Evolutionary conservation across 2,888 invertebrate species (phyloP).

Genomic region (Amphipoea lucens): DNA sequence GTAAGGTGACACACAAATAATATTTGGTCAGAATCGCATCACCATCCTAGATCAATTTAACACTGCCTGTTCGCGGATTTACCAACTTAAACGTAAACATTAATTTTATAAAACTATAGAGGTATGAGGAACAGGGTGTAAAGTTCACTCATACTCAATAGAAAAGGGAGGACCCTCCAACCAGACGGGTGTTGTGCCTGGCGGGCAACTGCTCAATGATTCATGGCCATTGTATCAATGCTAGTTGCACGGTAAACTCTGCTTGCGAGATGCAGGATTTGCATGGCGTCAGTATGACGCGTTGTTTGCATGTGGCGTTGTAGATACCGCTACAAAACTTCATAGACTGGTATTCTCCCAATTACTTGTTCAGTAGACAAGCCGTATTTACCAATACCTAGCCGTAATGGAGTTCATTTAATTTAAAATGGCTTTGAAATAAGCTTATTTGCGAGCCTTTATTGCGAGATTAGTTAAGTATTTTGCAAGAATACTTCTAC

Average conservation of each 20-base stretch:
- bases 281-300: no score
- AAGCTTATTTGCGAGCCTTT: neutral
- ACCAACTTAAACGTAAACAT: no score
- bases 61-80: constrained; percentile 8
- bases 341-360: neutral
- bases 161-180: no score
- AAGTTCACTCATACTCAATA: no score
- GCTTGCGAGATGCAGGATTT: no score
- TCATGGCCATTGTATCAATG: no score
- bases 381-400: neutral
- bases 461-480: neutral
- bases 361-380: neutral
- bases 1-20: constrained; percentile 66
- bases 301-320: no score
- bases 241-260: no score
- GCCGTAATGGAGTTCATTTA: neutral
- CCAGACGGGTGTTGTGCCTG: no score
- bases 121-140: no score
- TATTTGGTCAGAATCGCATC: constrained; percentile 58
- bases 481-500: neutral
- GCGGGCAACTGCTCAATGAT: no score
- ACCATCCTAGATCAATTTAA: constrained; percentile 3
- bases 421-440: constrained; percentile 1
- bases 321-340: no score
- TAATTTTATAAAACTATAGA: neutral